Evolutionary conservation across 2,888 invertebrate species (phyloP), one percentile per base, ranked within the genome.

Genomic region (Pogonocherus hispidulus): DNA sequence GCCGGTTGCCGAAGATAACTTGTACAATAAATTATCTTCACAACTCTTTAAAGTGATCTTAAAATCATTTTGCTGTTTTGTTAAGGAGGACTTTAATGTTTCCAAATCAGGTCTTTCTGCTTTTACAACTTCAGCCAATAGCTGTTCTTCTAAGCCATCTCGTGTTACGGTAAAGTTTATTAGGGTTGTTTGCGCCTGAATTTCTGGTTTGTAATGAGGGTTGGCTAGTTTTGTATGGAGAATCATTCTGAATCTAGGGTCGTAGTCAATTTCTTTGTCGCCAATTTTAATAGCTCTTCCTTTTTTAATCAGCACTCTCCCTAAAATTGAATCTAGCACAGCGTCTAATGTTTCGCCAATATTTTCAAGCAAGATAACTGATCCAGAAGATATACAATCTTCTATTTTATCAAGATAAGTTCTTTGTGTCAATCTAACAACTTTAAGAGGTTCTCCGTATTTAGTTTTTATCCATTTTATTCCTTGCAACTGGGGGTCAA

Each of bases 141-240:
- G 86, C 83, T 98, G 98, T 80, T 98, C 97, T 84, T 98, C 98
- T 14, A 98, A 87, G 32, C 90, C 97, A 84, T 97, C 96, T 80
- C 91, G 90, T 0, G 97, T 98, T 1, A 98, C 97, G 1, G 97
- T 97, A 80, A 98, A 98, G 86, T 98, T 97, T 71, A 98, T 97
- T 14, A 98, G 89, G 0, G 97, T 97, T 5, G 96, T 94, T 86
- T 98, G 97, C 0, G 97, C 97, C 86, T 98, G 97, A 91, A 97
- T 94, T 86, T 98, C 97, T 0, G 97, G 97, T 82, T 97, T 96
- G 83, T 97, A 98, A 86, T 97, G 97, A 0, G 97, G 97, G 87
- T 98, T 98, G 0, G 95, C 96, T 69, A 98, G 86, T 86, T 98
- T 98, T 0, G 97, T 97, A 83, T 98, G 97, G 0, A 98, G 84